These are phyloP conservation scores for Oenanthe melanoleuca DNA, from an alignment of 2,113 vertebrate genomes.

Conservation along the genomic window DNA sequence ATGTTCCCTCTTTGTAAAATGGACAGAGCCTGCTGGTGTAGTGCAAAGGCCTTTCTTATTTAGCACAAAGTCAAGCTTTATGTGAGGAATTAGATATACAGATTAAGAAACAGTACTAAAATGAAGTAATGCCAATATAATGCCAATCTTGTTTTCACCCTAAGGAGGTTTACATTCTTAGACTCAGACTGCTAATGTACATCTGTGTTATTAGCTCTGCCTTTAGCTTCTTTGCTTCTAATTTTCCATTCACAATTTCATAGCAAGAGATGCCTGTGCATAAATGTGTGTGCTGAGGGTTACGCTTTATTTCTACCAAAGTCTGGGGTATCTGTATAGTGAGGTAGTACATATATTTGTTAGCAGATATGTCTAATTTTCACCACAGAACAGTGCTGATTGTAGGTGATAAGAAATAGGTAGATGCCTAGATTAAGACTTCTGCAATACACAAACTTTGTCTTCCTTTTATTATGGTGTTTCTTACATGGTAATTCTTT, in stretches of 20 bases:
- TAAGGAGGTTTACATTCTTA: conserved; percentile 40
- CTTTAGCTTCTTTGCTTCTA: not conserved
- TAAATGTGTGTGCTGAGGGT: not conserved
- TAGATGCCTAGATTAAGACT: not conserved
- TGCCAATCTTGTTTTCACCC: conserved; percentile 25
- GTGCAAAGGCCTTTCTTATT: conserved; percentile 61
- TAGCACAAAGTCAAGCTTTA: conserved; percentile 69
- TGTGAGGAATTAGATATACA: conserved; percentile 63
- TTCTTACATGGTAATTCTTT: not conserved
- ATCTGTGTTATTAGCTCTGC: not conserved
- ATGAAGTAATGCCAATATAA: conserved; percentile 47
- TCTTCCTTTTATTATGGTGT: not conserved
- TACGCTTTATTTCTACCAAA: not conserved
- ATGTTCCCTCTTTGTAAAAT: conserved; percentile 12
- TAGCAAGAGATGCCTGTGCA: not conserved
- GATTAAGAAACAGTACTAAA: conserved; percentile 45
- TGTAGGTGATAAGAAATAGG: not conserved
- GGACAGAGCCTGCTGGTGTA: not conserved
- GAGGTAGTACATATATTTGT: not conserved
- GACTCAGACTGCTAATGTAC: not conserved
- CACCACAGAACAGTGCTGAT: not conserved
- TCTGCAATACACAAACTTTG: not conserved
- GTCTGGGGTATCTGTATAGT: accelerated
- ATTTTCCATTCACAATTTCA: not conserved
- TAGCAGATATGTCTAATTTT: not conserved